Percentiles rank a stretch among this genome's conserved stretches.
phyloP scores from a whole-genome alignment of 2,888 invertebrate genomes.

The Bugulina stolonifera region DNA sequence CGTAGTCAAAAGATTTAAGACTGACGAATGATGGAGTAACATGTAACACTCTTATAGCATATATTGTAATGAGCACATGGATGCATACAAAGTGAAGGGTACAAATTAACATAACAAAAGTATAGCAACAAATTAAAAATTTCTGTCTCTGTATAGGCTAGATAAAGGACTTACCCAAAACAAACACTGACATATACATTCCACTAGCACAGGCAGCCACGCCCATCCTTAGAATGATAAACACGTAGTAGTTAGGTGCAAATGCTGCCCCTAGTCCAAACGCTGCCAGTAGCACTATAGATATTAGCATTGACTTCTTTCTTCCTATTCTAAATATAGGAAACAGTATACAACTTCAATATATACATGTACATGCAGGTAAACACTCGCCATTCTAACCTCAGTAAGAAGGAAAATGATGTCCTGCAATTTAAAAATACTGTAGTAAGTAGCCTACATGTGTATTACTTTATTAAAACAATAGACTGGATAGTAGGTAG shows the following conservation, averaged over 20 bases:
- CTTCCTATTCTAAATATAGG: constrained; percentile 64
- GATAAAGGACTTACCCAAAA: constrained; percentile 1
- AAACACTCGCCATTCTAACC: no score
- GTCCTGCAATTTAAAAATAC: no score
- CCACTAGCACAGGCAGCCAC: constrained; percentile 56
- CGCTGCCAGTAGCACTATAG: constrained; percentile 62
- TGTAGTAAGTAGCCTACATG: no score
- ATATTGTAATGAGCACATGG: not conserved
- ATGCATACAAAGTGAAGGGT: not conserved
- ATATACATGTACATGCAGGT: no score
- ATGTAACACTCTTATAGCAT: not conserved
- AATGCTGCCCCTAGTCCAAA: constrained; percentile 66
- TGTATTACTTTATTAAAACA: no score
- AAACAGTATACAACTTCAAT: no score
- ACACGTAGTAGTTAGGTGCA: constrained; percentile 66
- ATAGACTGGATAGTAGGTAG: no score
- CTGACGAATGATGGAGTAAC: no score
- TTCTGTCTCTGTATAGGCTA: not conserved
- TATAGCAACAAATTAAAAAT: no score
- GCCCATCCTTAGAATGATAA: constrained; percentile 64
- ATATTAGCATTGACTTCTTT: constrained; percentile 68
- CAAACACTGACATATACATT: not conserved
- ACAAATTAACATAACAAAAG: no score
- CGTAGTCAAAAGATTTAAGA: no score
- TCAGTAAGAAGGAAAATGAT: no score